Conservation (phyloP, 2,113 vertebrate genomes). For the Planiliza haematocheilus region DNA sequence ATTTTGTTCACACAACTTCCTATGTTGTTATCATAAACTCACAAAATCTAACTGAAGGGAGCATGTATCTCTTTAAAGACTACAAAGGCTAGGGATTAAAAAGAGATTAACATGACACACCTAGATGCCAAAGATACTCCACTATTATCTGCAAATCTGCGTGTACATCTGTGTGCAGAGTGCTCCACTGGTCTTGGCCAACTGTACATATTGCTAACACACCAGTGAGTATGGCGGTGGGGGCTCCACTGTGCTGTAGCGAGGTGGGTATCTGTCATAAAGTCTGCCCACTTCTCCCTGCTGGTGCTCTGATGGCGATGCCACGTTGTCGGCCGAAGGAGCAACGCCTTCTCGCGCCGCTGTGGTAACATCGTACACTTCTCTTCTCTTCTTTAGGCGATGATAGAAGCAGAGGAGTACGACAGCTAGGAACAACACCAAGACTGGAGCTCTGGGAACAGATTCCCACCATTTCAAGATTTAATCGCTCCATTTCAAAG, state of each 20-base stretch:
- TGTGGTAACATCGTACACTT: background rate
- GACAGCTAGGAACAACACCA: constrained; percentile 50
- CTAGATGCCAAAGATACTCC: too few relatives aligned
- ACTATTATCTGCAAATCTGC: too few relatives aligned
- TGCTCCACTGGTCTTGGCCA: background rate
- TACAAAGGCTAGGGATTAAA: too few relatives aligned
- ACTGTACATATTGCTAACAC: background rate
- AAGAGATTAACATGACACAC: too few relatives aligned
- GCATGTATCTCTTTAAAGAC: too few relatives aligned
- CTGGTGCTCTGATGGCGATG: constrained; percentile 8
- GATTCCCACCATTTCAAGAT: background rate
- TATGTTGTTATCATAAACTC: too few relatives aligned
- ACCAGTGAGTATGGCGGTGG: constrained; percentile 76
- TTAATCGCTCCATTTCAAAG: background rate
- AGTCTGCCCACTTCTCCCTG: constrained; percentile 1
- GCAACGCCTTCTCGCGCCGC: background rate
- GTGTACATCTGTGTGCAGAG: background rate
- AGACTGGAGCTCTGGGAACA: constrained; percentile 59
- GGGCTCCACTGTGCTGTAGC: constrained; percentile 62
- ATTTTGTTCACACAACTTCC: too few relatives aligned
- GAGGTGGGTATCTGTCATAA: constrained; percentile 42
- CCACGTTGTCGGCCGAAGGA: background rate
- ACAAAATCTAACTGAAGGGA: too few relatives aligned
- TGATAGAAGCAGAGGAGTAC: constrained; percentile 67
- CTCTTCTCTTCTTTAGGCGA: constrained; percentile 53